Percentiles rank a stretch among this genome's conserved stretches.
phyloP scores from a whole-genome alignment of 2,888 invertebrate species.

The Ochropleura plecta region DNA sequence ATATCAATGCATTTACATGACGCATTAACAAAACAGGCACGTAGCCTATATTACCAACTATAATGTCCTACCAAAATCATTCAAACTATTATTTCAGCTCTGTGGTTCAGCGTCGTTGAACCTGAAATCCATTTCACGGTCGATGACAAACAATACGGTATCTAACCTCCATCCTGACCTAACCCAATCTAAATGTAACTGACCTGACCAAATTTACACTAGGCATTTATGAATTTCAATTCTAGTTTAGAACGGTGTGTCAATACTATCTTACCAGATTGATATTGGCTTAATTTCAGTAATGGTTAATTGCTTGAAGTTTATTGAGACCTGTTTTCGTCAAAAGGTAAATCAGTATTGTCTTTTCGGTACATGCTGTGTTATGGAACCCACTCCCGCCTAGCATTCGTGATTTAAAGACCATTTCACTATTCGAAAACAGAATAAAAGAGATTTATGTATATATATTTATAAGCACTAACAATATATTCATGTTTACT shows the following conservation, averaged over 20 bases:
- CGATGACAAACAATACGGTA: conserved; percentile 53
- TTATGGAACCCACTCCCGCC: too few species aligned
- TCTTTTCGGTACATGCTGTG: too few species aligned
- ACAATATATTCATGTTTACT: too few species aligned
- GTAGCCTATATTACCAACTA: conserved; percentile 2
- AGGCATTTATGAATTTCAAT: conserved; percentile 39
- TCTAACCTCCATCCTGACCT: conserved; percentile 37
- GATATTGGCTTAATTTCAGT: conserved; percentile 34
- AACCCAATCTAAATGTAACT: conserved; percentile 49
- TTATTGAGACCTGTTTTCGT: background rate
- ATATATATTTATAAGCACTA: too few species aligned
- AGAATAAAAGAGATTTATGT: too few species aligned
- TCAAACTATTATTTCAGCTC: conserved; percentile 18
- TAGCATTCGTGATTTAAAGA: too few species aligned
- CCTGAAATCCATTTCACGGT: conserved; percentile 68
- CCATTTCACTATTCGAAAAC: too few species aligned
- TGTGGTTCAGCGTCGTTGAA: conserved; percentile 56
- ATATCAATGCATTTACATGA: background rate
- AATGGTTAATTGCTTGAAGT: conserved; percentile 31
- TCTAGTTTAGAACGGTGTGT: conserved; percentile 27
- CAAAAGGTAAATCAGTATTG: background rate
- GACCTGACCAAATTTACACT: conserved; percentile 39
- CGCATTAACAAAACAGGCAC: background rate
- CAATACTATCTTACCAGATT: conserved; percentile 20
- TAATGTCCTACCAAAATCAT: conserved; percentile 5